Percentiles rank a stretch among this genome's conserved stretches.
phyloP scores from a whole-genome alignment of 2,888 invertebrate genomes.

The Chrysotoxum bicinctum region DNA sequence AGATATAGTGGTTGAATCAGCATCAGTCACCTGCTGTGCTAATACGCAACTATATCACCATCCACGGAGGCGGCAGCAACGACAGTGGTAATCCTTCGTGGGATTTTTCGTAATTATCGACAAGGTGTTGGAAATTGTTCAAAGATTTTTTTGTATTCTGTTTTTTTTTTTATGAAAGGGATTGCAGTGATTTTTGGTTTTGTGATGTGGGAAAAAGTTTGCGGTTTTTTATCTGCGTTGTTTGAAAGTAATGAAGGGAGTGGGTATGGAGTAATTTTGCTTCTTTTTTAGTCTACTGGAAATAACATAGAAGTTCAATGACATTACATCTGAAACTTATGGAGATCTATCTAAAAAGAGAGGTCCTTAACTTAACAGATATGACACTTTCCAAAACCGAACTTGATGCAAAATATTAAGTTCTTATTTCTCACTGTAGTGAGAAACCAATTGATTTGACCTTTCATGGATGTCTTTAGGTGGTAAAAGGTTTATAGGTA shows the following conservation, averaged over 20 bases:
- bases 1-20: constrained; percentile 18
- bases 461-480: no score
- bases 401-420: no score
- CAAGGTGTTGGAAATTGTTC: constrained; percentile 57
- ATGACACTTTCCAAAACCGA: no score
- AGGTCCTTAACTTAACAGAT: no score
- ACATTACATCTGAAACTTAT: no score
- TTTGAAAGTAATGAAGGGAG: not conserved
- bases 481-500: no score
- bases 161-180: not conserved
- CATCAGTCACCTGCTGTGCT: constrained; percentile 61
- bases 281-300: not conserved
- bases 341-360: no score
- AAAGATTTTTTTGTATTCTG: not conserved
- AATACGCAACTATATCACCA: constrained; percentile 43
- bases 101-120: constrained; percentile 68
- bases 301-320: no score
- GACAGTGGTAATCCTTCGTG: constrained; percentile 59
- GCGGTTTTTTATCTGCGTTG: not conserved
- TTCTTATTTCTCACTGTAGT: no score
- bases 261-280: not conserved
- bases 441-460: no score
- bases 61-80: not conserved
- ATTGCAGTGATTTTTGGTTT: not conserved
- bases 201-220: not conserved